Conservation (phyloP, 2,113 vertebrate species). For the Gobiocypris rarus region DNA sequence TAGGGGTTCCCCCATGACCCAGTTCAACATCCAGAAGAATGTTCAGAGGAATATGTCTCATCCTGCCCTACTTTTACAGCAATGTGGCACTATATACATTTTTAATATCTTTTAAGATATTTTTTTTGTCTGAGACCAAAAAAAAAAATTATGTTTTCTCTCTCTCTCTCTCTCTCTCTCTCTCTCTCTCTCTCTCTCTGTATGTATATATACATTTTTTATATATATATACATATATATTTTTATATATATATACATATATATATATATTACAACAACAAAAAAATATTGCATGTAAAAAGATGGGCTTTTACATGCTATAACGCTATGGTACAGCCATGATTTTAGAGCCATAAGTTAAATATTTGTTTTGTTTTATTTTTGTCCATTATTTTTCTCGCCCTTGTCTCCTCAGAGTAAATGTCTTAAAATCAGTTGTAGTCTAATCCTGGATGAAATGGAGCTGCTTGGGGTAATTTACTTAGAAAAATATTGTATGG, state of each 20-base stretch:
- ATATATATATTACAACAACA: too few species aligned
- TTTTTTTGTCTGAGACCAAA: too few species aligned
- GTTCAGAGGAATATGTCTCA: conserved; percentile 10
- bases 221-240: too few species aligned
- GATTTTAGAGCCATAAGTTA: too few species aligned
- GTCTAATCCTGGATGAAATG: not conserved
- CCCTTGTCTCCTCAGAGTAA: not conserved
- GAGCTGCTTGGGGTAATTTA: not conserved
- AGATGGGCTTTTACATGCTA: too few species aligned
- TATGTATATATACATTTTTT: too few species aligned
- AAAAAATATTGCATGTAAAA: too few species aligned
- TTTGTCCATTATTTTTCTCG: not conserved
- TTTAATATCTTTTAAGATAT: not conserved
- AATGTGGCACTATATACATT: not conserved
- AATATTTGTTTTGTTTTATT: not conserved
- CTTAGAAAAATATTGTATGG: not conserved
- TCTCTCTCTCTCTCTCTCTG: too few species aligned
- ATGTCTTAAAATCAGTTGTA: not conserved
- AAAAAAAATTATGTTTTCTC: too few species aligned
- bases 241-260: too few species aligned
- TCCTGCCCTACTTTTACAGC: conserved; percentile 26
- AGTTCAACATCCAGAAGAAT: conserved; percentile 25
- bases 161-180: too few species aligned
- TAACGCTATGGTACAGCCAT: too few species aligned
- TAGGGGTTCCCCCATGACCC: conserved; percentile 27